These are phyloP conservation scores for Anas georgica DNA, from an alignment of 2,797 vertebrate species.

Conservation along the genomic window DNA sequence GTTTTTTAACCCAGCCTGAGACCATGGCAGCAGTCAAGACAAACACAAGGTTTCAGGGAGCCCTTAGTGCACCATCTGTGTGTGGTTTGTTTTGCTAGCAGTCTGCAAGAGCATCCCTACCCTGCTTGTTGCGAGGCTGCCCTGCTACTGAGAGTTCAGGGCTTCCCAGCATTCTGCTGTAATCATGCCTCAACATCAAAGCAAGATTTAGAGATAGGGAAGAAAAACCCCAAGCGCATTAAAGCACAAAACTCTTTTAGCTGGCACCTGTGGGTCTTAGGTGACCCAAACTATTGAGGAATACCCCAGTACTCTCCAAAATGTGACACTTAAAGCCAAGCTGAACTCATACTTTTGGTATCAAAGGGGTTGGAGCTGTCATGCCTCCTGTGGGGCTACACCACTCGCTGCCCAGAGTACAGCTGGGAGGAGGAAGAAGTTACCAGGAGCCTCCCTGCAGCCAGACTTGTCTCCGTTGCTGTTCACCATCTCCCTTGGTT, in stretches of 20 bases:
- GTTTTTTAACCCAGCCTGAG: not conserved
- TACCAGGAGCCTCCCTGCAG: not conserved
- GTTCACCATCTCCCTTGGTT: not conserved
- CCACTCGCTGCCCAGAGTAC: not conserved
- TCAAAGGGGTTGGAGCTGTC: not conserved
- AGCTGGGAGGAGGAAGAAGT: not conserved
- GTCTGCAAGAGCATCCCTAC: not conserved
- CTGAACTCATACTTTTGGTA: not conserved
- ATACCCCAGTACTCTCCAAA: not conserved
- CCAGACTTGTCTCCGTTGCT: not conserved
- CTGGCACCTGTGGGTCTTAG: not conserved
- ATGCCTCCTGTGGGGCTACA: not conserved
- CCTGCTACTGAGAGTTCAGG: not conserved
- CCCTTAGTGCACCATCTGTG: not conserved
- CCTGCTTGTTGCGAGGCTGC: not conserved
- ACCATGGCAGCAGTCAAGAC: not conserved
- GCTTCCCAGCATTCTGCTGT: not conserved
- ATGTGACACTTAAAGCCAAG: not conserved
- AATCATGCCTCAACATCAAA: slow-evolving; percentile 19
- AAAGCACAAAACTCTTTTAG: not conserved
- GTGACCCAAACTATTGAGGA: not conserved
- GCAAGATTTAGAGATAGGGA: slow-evolving; percentile 15
- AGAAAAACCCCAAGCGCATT: not conserved
- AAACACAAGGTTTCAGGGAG: not conserved
- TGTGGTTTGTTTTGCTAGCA: not conserved